Percentiles rank a stretch among this genome's conserved stretches.
phyloP scores from a whole-genome alignment of 2,797 vertebrate genomes.

The Amazona finschi region DNA sequence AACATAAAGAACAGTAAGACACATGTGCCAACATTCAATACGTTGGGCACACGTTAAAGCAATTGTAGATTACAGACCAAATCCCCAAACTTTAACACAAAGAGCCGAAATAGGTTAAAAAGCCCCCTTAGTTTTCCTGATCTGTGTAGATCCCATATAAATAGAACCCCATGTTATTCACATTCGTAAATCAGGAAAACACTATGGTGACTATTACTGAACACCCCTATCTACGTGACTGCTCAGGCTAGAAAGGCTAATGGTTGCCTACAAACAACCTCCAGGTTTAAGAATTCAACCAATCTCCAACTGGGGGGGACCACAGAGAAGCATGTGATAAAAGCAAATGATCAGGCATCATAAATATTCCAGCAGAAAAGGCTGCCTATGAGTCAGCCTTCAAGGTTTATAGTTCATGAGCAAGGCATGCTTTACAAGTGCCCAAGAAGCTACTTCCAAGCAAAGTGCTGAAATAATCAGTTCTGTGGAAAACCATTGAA shows the following conservation, averaged over 20 bases:
- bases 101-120: background rate
- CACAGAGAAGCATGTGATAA: background rate
- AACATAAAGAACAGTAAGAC: background rate
- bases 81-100: background rate
- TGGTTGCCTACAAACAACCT: background rate
- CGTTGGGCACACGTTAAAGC: background rate
- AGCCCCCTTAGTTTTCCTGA: rapidly evolving
- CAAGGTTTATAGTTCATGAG: background rate
- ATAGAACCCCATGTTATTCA: background rate
- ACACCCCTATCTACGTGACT: background rate
- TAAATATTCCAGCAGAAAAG: background rate
- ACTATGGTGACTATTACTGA: background rate
- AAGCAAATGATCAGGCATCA: background rate
- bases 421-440: background rate
- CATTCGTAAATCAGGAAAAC: background rate
- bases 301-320: background rate
- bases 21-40: background rate
- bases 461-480: background rate
- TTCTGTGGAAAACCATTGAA: background rate
- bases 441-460: background rate
- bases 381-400: rapidly evolving
- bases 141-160: background rate
- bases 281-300: background rate
- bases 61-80: background rate
- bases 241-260: background rate